Base-by-base conservation (phyloP, 2,888 invertebrate genomes). In the Chymomyza procnemis region DNA sequence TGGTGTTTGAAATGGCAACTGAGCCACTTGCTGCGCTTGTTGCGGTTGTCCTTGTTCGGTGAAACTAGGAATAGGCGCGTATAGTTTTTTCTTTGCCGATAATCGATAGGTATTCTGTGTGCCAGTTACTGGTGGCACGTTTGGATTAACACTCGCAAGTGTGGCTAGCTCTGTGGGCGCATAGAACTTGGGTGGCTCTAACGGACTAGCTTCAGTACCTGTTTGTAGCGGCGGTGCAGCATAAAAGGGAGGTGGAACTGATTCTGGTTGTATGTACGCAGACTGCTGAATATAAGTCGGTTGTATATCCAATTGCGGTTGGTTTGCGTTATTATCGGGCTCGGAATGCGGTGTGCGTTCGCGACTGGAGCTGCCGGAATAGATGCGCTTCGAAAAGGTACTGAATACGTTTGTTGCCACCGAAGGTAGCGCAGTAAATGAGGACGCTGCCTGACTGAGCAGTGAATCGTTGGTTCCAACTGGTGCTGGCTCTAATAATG, bases 41-140 rank as follows among this genome's bases (percentile, higher is more conserved):
- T 58, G 66, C 12, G 57, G 61, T 2, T 30, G 57, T 18, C 56
- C 3, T 69, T 80, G 81, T 46, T 88, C 86, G 0, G 88, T 88
- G 4, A 96, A 88, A 0, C 96, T 96, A 0, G 96, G 96, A 80
- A 95, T 94, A 81, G 94, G 95, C 0, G 96, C 96, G 89, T 96
- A 96, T 4, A 93, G 91, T 83, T 95, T 94, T 88, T 95, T 94
- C 78, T 93, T 93, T 4, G 94, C 93, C 0, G 94, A 92, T 64
- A 96, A 92, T 46, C 96, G 92, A 89, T 94, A 96, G 50, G 92
- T 93, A 76, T 94, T 91, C 47, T 86, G 88, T 30, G 41, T 57
- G 4, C 69, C 83, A 18, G 64, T 61, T 6, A 71, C 14, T 4
- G 73, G 18, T 0, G 75, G 73, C 2, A 84, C 79, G 8, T 66